Evolutionary conservation across 2,113 vertebrate genomes (phyloP).

Genomic region (Laterallus jamaicensis): DNA sequence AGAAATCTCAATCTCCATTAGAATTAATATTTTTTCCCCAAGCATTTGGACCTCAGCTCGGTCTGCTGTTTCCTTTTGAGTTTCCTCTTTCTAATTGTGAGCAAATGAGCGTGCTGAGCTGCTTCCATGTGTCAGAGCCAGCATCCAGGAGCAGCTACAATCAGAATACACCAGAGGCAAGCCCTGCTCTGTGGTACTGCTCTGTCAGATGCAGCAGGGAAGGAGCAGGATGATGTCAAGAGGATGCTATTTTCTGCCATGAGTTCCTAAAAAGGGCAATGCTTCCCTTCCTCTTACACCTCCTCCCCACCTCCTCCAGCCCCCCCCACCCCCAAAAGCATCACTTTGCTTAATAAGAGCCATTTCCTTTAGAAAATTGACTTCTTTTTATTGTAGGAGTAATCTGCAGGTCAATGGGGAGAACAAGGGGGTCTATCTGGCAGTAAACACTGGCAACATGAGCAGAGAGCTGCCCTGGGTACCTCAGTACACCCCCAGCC

Average conservation of each 20-base stretch:
- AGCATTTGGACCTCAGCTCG: neutral
- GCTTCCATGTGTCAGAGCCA: neutral
- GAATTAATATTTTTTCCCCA: neutral
- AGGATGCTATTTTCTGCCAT: neutral
- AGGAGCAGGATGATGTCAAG: neutral
- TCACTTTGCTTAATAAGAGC: neutral
- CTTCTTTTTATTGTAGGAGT: neutral
- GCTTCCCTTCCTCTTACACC: neutral
- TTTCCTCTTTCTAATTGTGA: slow-evolving; percentile 19
- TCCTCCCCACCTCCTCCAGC: too few relatives aligned
- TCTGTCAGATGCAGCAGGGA: neutral
- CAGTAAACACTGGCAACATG: neutral
- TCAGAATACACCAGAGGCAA: neutral
- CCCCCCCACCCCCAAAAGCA: too few relatives aligned
- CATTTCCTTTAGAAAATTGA: neutral
- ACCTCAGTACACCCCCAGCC: too few relatives aligned
- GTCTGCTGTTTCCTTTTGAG: neutral
- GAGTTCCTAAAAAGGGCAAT: neutral
- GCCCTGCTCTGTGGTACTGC: too few relatives aligned
- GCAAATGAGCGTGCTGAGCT: neutral
- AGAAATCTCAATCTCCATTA: neutral
- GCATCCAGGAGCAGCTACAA: neutral
- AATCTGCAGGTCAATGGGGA: neutral
- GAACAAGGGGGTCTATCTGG: neutral
- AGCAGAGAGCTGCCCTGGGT: neutral